Conservation (phyloP, 2,113 vertebrate genomes). For the Thamnaconus septentrionalis region DNA sequence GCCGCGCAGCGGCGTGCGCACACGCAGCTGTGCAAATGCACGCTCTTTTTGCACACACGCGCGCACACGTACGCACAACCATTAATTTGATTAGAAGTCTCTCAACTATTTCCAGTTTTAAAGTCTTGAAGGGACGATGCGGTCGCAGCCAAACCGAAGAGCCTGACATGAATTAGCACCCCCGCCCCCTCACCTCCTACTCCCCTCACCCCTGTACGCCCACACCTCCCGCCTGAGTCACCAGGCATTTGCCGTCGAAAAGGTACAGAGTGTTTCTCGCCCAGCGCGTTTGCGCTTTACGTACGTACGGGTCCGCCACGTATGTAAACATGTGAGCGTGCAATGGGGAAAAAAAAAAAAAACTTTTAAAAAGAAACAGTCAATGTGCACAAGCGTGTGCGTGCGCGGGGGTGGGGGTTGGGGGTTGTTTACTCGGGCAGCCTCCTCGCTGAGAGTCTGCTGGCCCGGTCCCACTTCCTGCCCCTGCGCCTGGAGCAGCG, state of each 20-base stretch:
- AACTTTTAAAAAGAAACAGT: too few species aligned
- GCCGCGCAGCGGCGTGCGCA: conserved; percentile 14
- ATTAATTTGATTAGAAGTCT: conserved; percentile 41
- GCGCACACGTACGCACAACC: conserved; percentile 26
- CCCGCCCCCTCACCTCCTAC: conserved; percentile 24
- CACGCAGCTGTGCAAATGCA: conserved; percentile 40
- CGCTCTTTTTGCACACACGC: conserved; percentile 26
- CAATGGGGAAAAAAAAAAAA: conserved; percentile 1
- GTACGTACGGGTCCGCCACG: conserved; percentile 20
- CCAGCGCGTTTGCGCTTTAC: conserved; percentile 36
- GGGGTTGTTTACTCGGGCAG: conserved; percentile 72
- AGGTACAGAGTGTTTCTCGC: conserved; percentile 38
- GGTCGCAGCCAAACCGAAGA: conserved; percentile 15
- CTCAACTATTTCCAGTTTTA: conserved; percentile 42
- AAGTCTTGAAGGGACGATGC: conserved; percentile 24
- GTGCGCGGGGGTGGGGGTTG: conserved; percentile 7
- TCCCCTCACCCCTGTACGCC: too few species aligned
- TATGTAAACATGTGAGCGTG: conserved; percentile 38
- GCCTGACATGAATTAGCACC: conserved; percentile 32
- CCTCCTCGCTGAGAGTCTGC: conserved; percentile 62
- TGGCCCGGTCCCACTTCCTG: conserved; percentile 70
- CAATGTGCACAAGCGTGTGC: conserved; percentile 61
- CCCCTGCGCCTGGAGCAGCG: conserved; percentile 55
- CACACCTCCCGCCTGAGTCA: too few species aligned
- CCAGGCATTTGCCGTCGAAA: conserved; percentile 31